These are phyloP conservation scores for Geophilus truncorum DNA, from an alignment of 2,888 invertebrate genomes.

Conservation along the genomic window DNA sequence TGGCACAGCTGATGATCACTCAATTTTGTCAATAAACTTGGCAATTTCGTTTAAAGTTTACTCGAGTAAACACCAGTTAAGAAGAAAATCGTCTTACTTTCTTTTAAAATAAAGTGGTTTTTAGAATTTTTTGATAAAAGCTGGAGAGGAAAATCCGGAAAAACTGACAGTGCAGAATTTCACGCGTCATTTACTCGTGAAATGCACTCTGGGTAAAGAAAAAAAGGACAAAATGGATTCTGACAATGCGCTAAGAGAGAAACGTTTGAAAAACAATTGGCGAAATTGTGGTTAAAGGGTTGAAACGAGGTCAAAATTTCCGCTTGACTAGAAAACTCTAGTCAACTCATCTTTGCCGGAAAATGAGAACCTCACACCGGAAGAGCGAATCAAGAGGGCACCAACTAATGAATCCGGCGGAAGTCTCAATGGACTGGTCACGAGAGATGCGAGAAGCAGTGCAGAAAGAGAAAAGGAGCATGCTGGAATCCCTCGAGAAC, in stretches of 20 bases:
- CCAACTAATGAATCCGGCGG: conserved; percentile 24
- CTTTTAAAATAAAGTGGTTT: too few species aligned
- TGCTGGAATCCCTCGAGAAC: background rate
- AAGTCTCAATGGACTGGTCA: conserved; percentile 15
- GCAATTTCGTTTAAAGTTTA: background rate
- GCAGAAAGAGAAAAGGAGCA: background rate
- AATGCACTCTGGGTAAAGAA: too few species aligned
- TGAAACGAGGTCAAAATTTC: background rate
- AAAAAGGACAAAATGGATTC: background rate
- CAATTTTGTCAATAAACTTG: background rate
- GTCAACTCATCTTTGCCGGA: background rate
- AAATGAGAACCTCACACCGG: background rate
- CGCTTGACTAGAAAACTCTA: background rate
- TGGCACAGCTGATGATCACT: background rate
- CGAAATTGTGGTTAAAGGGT: background rate
- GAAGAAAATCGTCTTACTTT: too few species aligned
- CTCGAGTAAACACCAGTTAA: background rate
- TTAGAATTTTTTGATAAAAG: too few species aligned
- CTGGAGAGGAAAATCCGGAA: too few species aligned
- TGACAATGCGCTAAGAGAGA: too few species aligned
- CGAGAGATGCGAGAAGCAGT: background rate
- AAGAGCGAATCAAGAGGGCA: background rate
- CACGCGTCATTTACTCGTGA: too few species aligned
- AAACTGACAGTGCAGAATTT: too few species aligned
- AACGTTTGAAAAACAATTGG: background rate